phyloP scores from a whole-genome alignment of 2,113 vertebrate species.

The Corapipo altera region DNA sequence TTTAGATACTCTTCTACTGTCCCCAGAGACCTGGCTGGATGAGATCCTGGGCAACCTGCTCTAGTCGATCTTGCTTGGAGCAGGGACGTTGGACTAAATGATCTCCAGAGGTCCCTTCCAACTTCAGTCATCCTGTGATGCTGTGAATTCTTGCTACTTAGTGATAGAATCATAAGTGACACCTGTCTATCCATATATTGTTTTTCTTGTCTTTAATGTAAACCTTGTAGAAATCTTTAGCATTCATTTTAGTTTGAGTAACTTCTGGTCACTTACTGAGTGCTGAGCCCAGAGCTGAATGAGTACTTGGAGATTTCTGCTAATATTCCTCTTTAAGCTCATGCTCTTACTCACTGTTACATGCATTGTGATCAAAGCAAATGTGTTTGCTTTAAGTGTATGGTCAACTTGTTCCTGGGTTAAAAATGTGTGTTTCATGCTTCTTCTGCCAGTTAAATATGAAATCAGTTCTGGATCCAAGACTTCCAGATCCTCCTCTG shows the following conservation, averaged over 20 bases:
- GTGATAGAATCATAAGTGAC: not conserved
- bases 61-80: not conserved
- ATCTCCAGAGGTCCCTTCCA: not conserved
- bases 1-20: not conserved
- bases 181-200: not conserved
- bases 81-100: not conserved
- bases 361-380: not conserved
- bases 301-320: not conserved
- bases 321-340: not conserved
- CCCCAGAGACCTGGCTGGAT: not conserved
- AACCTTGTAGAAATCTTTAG: not conserved
- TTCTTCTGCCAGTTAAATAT: not conserved
- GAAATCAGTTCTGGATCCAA: not conserved
- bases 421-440: not conserved
- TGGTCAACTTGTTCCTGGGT: not conserved
- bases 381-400: not conserved
- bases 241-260: not conserved
- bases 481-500: not conserved
- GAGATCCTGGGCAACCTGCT: not conserved
- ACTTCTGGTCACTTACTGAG: not conserved
- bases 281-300: not conserved
- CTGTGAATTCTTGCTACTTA: not conserved
- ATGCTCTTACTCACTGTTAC: not conserved
- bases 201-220: not conserved
- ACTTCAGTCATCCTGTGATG: not conserved